Base-by-base conservation (phyloP, 2,797 vertebrate genomes). In the Crocodylus rhombifer region DNA sequence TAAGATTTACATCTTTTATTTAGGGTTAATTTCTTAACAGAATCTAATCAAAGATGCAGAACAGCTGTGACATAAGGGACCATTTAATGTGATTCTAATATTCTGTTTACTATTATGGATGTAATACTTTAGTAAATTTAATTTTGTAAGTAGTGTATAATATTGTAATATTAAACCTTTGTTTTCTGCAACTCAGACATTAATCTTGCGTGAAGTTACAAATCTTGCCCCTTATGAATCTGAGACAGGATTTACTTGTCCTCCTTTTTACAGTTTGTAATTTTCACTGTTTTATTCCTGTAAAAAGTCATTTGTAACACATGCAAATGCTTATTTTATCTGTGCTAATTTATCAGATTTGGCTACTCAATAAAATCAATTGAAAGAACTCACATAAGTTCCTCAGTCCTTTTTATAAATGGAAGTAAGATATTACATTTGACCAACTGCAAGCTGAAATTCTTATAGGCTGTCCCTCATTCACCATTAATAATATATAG, bases 141-240 rank as follows among this genome's bases (percentile, higher is more conserved):
- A 97, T 98, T 98, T 98, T 98, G 98, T 98, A 98, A 98, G 98
- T 98, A 98, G 98, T 98, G 98, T 98, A 98, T 97, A 96, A 98
- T 98, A 98, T 95, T 98, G 97, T 98, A 98, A 98, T 97, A 98
- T 98, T 97, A 98, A 97, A 98, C 97, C 95, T 96, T 97, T 97
- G 95, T 97, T 97, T 98, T 97, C 97, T 97, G 94, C 94, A 95
- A 97, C 96, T 97, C 89, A 91, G 96, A 94, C 96, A 96, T 97
- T 96, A 95, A 97, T 97, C 95, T 97, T 97, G 77, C 95, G 97
- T 96, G 95, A 95, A 97, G 95, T 97, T 96, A 96, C 93, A 95
- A 97, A 97, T 97, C 97, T 97, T 96, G 94, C 92, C 95, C 97
- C 96, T 97, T 96, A 96, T 93, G 94, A 95, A 97, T 93, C 67